A percentile compares a stretch with the other conserved stretches of the same genome.
Evolutionary conservation across 2,797 vertebrate species (phyloP).

Genomic region (Pagetopsis macropterus): DNA sequence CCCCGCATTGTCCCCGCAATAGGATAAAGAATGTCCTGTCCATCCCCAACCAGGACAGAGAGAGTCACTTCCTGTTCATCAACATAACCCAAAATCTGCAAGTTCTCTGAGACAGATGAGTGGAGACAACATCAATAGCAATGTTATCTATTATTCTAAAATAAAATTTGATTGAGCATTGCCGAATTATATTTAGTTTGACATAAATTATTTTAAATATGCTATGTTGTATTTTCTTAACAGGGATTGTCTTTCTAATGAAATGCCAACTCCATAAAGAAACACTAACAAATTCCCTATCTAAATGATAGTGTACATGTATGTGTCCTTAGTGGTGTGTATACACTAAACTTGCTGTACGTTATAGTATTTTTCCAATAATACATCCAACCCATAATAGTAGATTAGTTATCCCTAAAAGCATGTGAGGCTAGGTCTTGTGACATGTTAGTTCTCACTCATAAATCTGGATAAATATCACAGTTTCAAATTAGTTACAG

Average conservation of each 20-base stretch:
- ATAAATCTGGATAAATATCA: neutral
- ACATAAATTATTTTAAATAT: neutral
- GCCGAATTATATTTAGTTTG: slow-evolving; percentile 2
- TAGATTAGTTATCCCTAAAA: slow-evolving; percentile 6
- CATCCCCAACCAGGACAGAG: slow-evolving; percentile 37
- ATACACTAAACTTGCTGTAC: neutral
- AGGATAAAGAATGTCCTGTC: slow-evolving; percentile 62
- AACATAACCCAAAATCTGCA: slow-evolving; percentile 4
- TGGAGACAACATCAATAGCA: neutral
- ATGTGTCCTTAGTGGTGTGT: neutral
- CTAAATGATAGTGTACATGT: neutral
- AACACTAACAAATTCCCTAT: neutral
- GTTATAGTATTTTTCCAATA: neutral
- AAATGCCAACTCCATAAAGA: neutral
- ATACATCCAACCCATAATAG: slow-evolving; percentile 5
- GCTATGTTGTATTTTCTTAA: neutral
- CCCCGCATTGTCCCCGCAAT: slow-evolving; percentile 65
- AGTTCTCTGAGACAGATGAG: slow-evolving; percentile 1
- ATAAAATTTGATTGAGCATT: neutral
- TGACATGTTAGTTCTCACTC: neutral
- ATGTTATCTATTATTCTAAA: neutral
- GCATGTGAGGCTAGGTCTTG: neutral
- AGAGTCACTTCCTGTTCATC: slow-evolving; percentile 48
- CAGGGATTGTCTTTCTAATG: neutral
- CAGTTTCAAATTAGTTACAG: neutral